These are phyloP conservation scores for Hipposideros armiger DNA, from an alignment of 2,113 vertebrate species.

Conservation along the genomic window DNA sequence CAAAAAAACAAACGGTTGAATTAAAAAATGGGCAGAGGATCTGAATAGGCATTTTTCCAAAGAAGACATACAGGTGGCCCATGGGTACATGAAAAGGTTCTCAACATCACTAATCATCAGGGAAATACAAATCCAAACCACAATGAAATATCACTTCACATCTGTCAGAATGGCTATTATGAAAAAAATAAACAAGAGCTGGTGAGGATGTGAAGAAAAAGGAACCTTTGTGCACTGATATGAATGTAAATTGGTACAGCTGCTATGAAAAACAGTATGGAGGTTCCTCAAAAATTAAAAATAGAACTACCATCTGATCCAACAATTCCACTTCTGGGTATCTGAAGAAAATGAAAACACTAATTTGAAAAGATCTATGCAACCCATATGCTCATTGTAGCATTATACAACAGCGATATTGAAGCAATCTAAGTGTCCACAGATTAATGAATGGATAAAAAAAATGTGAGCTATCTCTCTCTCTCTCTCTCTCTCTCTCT, in stretches of 20 bases:
- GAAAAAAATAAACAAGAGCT: background rate
- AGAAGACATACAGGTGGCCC: background rate
- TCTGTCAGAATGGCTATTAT: background rate
- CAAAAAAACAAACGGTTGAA: background rate
- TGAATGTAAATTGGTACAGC: background rate
- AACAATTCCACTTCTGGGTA: background rate
- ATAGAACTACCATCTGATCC: background rate
- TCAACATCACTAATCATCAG: background rate
- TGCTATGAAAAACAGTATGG: background rate
- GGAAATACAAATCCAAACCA: background rate
- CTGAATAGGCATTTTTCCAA: background rate
- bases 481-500: no score
- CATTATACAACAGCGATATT: background rate
- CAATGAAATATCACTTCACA: background rate
- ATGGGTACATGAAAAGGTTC: background rate
- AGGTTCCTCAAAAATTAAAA: background rate
- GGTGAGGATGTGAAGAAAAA: background rate
- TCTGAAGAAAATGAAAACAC: background rate
- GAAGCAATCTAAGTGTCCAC: background rate
- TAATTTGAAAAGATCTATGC: background rate
- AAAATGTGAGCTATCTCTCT: background rate
- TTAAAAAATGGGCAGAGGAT: background rate
- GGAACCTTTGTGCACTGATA: background rate
- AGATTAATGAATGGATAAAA: background rate
- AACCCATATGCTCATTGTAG: background rate